Evolutionary conservation across 2,797 vertebrate species (phyloP).

Genomic region (Masticophis lateralis): DNA sequence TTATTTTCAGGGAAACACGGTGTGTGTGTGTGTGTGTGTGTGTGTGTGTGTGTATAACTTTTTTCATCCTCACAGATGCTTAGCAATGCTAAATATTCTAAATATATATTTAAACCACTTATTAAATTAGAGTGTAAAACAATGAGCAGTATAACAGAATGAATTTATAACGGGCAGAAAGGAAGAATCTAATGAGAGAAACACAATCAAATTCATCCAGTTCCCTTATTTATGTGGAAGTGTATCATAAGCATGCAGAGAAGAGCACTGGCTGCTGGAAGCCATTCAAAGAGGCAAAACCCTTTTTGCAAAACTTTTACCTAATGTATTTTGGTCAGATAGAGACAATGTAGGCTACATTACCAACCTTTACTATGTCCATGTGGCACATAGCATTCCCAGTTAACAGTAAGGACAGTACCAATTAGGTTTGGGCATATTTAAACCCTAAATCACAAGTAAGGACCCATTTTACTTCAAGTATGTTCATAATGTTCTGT

Average conservation of each 20-base stretch:
- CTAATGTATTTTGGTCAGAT: neutral
- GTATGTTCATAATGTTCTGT: neutral
- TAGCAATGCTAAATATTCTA: neutral
- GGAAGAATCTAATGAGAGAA: neutral
- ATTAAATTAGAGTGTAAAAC: neutral
- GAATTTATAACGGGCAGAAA: neutral
- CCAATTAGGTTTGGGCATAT: neutral
- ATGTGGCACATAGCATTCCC: neutral
- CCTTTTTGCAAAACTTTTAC: neutral
- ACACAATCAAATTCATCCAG: neutral
- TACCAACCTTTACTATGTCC: neutral
- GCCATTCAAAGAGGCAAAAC: neutral
- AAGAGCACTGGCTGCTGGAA: neutral
- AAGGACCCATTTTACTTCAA: neutral
- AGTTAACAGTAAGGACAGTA: neutral
- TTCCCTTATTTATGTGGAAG: neutral
- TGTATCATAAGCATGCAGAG: neutral
- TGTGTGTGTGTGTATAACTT: too few relatives aligned
- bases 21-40: too few relatives aligned
- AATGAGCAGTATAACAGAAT: neutral
- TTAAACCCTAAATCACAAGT: neutral
- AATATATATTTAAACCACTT: neutral
- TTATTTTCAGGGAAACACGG: too few relatives aligned
- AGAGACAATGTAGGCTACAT: neutral
- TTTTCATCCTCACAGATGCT: neutral